Evolutionary conservation across 53 echinoderm and acorn worm genomes (phyloP), one percentile per base, ranked within the genome.

Genomic region (Crossaster papposus): DNA sequence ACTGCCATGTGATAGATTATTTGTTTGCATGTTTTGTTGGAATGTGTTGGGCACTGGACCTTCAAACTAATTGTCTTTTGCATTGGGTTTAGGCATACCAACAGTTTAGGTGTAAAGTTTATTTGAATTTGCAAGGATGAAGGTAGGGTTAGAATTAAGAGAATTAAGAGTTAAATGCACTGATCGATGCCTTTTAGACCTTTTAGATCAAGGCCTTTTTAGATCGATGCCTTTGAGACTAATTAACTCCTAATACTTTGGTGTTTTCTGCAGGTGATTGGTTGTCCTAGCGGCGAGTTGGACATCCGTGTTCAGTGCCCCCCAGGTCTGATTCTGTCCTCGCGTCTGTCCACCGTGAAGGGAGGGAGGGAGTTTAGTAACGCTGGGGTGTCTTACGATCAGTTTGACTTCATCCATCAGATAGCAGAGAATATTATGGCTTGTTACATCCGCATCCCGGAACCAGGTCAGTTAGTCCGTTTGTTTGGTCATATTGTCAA

Each of bases 361-460:
- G 83, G 89, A 23, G 86, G 92, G 10, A 78, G 86, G 4, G 92
- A 94, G 64, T 89, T 89, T 28, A 84, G 79, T 36, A 64, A 14
- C 3, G 91, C 89, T 36, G 98, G 98, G 18, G 91, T 96, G 2
- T 93, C 83, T 23, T 97, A 89, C 52, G 83, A 94, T 51, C 94
- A 91, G 77, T 97, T 85, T 86, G 98, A 94, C 44, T 97, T 97
- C 89, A 94, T 95, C 36, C 98, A 97, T 73, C 98, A 96, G 73
- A 64, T 96, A 5, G 90, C 79, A 0, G 94, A 95, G 36, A 87
- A 91, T 51, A 75, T 64, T 17, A 92, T 98, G 92, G 96, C 94
- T 14, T 96, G 96, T 62, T 98, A 91, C 38, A 83, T 98, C 36
- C 92, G 98, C n/a, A 93, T 98, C 30, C 98, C 98, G 4, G 98